These are phyloP conservation scores for Diabrotica virgifera DNA, from an alignment of 1,140 invertebrate genomes.

Conservation along the genomic window DNA sequence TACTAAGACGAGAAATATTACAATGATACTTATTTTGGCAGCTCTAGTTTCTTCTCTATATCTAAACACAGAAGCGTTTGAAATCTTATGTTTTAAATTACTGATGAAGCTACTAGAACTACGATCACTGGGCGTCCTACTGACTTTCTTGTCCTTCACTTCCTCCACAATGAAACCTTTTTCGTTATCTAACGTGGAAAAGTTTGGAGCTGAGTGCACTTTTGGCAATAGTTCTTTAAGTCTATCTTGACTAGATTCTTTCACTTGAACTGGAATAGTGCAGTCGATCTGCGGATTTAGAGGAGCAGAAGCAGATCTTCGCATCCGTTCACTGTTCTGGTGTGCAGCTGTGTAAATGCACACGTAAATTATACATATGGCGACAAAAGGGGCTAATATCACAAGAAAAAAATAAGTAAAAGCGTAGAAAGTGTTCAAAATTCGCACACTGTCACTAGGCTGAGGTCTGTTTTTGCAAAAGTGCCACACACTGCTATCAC, in stretches of 20 bases:
- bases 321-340: constrained; percentile 65
- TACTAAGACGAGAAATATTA: constrained; percentile 67
- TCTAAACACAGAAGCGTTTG: constrained; percentile 78
- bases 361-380: constrained; percentile 68
- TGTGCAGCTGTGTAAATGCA: constrained; percentile 70
- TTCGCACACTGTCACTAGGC: constrained; percentile 19
- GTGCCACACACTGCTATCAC: constrained; percentile 53
- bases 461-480: constrained; percentile 51
- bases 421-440: constrained; percentile 46
- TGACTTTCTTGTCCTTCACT: constrained; percentile 24
- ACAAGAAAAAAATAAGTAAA: constrained; percentile 55
- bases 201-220: constrained; percentile 43
- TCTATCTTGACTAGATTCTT: constrained; percentile 9
- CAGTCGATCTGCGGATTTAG: constrained; percentile 29
- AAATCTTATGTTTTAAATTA: constrained; percentile 70
- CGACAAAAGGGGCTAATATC: constrained; percentile 65
- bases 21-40: constrained; percentile 72
- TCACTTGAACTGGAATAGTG: constrained; percentile 7
- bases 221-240: constrained; percentile 31
- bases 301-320: constrained; percentile 48
- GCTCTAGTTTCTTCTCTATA: constrained; percentile 79
- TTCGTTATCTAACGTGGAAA: constrained; percentile 29
- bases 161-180: constrained; percentile 16
- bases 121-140: constrained; percentile 45
- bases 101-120: constrained; percentile 61